Evolutionary conservation across 2,888 invertebrate genomes (phyloP), one percentile per base, ranked within the genome.

Genomic region (Amorpha juglandis): DNA sequence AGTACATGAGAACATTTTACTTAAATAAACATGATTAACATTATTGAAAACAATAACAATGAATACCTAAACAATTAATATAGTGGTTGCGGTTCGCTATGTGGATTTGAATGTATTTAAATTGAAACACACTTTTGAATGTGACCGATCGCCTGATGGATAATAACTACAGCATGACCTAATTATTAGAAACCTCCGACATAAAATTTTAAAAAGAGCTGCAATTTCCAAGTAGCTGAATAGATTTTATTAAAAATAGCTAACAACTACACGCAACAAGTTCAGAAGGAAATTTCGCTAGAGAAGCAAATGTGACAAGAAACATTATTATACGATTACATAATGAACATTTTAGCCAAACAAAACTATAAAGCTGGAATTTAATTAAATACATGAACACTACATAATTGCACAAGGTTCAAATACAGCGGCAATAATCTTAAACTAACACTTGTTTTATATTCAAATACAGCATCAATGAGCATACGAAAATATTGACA

Each of bases 11-110:
- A 58, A 58, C 38, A 58, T 42, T 12, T 19, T 12, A 19, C 19
- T 42, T 58, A 42, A 58, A 58, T 42, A 58, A 58, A 58, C 58
- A 38, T 42, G 19, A 42, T 42, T 42, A 42, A 58, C 19, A 42
- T 12, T 42, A 58, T 1, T 6, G 52, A 58, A 42, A 11, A 42
- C 19, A 58, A 55, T 38, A 35, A 55, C 38, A 55, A 42, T 42
- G n/a, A 42, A n/a, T n/a, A n/a, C n/a, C n/a, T 16, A 11, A 55
- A 55, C 42, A 58, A 58, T 42, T 42, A 42, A 7, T 11, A 35
- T 38, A 16, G 42, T 42, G 42, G 19, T 19, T 12, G 42, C 42
- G 19, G 53, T 53, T 27, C 7, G 19, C 42, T 16, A 42, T 16
- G 42, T 58, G 19, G 19, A 42, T 58, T 58, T 19, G 42, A 19